Percentiles rank a stretch among this genome's conserved stretches.
Conservation (phyloP, 2,797 vertebrate genomes). For the Chlorospingus semifuscus region DNA sequence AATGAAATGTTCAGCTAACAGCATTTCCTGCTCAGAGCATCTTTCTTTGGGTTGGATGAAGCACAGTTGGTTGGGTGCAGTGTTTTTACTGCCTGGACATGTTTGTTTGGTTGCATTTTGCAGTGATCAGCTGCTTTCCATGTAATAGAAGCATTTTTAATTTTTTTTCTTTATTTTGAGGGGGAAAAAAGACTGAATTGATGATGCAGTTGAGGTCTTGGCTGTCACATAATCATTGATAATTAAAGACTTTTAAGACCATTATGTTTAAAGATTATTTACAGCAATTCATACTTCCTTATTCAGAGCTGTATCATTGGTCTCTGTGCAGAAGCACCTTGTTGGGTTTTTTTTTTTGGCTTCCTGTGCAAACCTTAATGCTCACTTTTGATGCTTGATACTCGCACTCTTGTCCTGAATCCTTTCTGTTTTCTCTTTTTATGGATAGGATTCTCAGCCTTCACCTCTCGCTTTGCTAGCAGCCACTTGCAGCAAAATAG, state of each 20-base stretch:
- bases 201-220: background rate
- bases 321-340: conserved; percentile 8
- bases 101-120: background rate
- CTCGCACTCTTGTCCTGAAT: conserved; percentile 84
- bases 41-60: conserved; percentile 45
- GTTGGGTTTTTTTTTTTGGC: background rate
- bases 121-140: background rate
- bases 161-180: background rate
- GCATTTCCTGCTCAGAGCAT: conserved; percentile 23
- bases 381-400: conserved; percentile 55
- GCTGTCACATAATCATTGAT: background rate
- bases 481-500: conserved; percentile 99
- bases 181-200: background rate
- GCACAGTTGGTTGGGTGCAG: background rate
- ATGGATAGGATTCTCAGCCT: conserved; percentile 91
- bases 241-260: background rate
- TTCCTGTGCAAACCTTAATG: conserved; percentile 58
- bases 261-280: conserved; percentile 43
- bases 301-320: background rate
- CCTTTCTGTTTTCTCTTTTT: conserved; percentile 74
- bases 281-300: conserved; percentile 28
- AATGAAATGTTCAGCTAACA: conserved; percentile 4
- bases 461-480: conserved; percentile 97
- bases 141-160: background rate
- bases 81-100: conserved; percentile 13